Percentiles rank a stretch among this genome's conserved stretches.
Evolutionary conservation across 2,797 vertebrate species (phyloP).

Genomic region (Tokudaia muenninki): DNA sequence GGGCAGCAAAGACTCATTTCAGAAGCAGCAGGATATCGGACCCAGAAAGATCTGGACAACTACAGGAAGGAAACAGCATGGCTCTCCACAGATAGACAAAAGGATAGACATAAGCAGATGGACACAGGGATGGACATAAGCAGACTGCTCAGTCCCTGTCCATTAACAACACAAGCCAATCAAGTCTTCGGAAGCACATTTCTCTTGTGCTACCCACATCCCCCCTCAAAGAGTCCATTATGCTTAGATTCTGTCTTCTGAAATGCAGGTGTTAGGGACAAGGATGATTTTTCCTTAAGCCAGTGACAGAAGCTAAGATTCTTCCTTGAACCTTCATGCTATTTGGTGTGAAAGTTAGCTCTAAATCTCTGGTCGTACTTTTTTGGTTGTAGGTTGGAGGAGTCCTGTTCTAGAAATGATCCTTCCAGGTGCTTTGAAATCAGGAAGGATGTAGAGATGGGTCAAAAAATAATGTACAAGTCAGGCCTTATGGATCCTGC

Average conservation of each 20-base stretch:
- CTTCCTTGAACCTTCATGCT: not conserved
- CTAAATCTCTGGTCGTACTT: not conserved
- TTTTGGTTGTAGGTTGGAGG: not conserved
- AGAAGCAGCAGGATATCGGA: not conserved
- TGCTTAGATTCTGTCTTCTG: not conserved
- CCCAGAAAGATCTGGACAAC: not conserved
- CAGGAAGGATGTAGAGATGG: not conserved
- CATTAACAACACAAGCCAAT: not conserved
- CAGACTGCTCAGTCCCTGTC: not conserved
- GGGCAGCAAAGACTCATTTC: not conserved
- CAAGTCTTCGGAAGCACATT: not conserved
- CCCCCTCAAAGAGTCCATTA: not conserved
- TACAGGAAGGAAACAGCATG: not conserved
- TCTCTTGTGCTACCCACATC: not conserved
- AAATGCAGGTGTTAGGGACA: not conserved
- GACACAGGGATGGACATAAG: not conserved
- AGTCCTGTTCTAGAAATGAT: not conserved
- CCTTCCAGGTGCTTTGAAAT: not conserved
- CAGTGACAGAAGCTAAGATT: not conserved
- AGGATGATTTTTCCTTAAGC: not conserved
- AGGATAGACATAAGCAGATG: not conserved
- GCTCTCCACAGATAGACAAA: not conserved
- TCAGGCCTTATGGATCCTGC: no score
- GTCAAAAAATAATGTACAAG: not conserved
- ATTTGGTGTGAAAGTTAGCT: no score